Base-by-base conservation (phyloP, 2,113 vertebrate species). In the Microcebus jonahi region DNA sequence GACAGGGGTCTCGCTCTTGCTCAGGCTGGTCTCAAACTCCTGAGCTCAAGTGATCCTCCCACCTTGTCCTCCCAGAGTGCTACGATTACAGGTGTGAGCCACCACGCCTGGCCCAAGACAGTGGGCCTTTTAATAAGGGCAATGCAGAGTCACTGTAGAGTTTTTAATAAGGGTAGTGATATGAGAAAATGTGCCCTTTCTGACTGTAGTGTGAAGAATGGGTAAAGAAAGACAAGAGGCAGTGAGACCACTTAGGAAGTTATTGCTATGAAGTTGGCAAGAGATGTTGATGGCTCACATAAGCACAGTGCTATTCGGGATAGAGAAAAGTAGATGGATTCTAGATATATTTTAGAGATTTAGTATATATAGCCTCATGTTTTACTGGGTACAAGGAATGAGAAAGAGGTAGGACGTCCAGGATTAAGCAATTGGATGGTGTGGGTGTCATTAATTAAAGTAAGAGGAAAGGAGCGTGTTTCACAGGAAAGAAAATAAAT, bases 391-490 rank as follows among this genome's bases (percentile, higher is more conserved):
- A 42, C 42, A 85, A 53, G 55, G 48, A 68, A 61, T 90, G 70
- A 95, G 61, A 63, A 92, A 75, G 57, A 68, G 8, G 1, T 70
- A 45, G 59, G 31, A 11, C 18, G 57, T 68, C 34, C 7, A 80
- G 36, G 17, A 71, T 92, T 84, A 84, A 92, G 55, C 29, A 67
- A 88, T 17, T 92, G 71, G n/a, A 7, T 48, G 8, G 83, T 87
- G 1, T 34, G 17, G 31, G 0, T 88, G 5, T 88, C 25, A 68
- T 87, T 77, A 83, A 68, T 42, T 94, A 65, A 90, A 6, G n/a
- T 82, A 95, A 94, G 83, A 88, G 18, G 23, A 88, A 90, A 95
- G 8, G 15, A 81, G 11, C 2, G 15, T 65, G 48, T 53, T 97
- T 90, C 90, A 5, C 3, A 5, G 36, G 63, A 87, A 90, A 88